Conservation (phyloP, 1,140 invertebrate species). For the Streblospio benedicti region DNA sequence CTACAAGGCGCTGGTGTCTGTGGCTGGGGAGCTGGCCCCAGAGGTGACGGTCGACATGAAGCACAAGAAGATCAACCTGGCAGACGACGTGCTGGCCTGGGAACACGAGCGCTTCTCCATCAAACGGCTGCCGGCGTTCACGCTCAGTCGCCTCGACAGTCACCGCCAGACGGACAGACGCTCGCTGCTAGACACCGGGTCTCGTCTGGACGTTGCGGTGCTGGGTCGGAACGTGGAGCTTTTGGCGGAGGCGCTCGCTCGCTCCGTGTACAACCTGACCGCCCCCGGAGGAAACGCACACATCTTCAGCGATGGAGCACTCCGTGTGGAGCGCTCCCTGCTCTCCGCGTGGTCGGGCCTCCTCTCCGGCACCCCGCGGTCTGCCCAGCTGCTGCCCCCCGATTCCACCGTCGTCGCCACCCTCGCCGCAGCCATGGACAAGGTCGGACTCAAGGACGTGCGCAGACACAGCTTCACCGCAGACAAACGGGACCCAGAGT, state of each 20-base stretch:
- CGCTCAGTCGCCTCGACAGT: conserved; percentile 68
- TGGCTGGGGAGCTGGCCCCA: conserved; percentile 3
- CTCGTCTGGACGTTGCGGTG: conserved; percentile 52
- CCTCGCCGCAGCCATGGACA: conserved; percentile 61
- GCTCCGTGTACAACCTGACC: conserved; percentile 75
- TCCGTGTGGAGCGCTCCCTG: conserved; percentile 59
- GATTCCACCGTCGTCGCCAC: conserved; percentile 56
- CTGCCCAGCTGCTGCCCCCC: conserved; percentile 62
- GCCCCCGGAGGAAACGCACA: conserved; percentile 36
- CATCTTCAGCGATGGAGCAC: conserved; percentile 28
- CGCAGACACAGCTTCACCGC: conserved; percentile 37
- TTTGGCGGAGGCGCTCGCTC: conserved; percentile 72
- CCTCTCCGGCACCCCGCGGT: conserved; percentile 58
- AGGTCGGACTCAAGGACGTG: conserved; percentile 47
- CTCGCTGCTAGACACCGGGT: conserved; percentile 48
- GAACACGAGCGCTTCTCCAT: conserved; percentile 96
- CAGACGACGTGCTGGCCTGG: conserved; percentile 85
- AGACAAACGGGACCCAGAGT: conserved; percentile 71
- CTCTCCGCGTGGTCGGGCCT: conserved; percentile 67
- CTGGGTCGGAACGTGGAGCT: conserved; percentile 64
- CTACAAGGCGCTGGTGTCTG: conserved; percentile 51
- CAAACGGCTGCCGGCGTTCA: conserved; percentile 78
- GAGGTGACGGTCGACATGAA: conserved; percentile 58
- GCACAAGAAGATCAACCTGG: conserved; percentile 97
- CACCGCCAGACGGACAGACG: conserved; percentile 36